A percentile compares a stretch with the other conserved stretches of the same genome.
phyloP scores from a whole-genome alignment of 2,113 vertebrate species.

The Clinocottus analis region DNA sequence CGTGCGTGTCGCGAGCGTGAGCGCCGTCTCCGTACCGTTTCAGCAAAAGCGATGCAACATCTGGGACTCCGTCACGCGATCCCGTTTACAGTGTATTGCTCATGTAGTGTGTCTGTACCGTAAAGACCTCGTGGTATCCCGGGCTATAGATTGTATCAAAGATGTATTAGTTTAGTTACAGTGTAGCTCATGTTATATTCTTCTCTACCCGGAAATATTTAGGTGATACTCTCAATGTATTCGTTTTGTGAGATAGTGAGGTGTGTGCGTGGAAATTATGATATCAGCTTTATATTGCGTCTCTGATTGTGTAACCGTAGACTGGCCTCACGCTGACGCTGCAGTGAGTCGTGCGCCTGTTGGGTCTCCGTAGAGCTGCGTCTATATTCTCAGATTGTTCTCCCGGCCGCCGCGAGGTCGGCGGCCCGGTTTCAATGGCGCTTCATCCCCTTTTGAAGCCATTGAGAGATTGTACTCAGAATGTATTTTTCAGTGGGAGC shows the following conservation, averaged over 20 bases:
- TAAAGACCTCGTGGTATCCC: slow-evolving; percentile 1
- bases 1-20: slow-evolving; percentile 16
- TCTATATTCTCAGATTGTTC: slow-evolving; percentile 13
- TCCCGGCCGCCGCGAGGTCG: slow-evolving; percentile 15
- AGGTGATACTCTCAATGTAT: slow-evolving; percentile 12
- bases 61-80: slow-evolving; percentile 24
- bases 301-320: slow-evolving; percentile 11
- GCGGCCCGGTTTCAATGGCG: slow-evolving; percentile 29
- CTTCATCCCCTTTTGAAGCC: neutral
- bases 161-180: slow-evolving; percentile 45
- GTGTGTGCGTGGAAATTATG: slow-evolving; percentile 18
- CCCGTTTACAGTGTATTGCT: slow-evolving; percentile 33
- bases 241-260: slow-evolving; percentile 38
- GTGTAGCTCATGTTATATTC: slow-evolving; percentile 4
- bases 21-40: slow-evolving; percentile 7
- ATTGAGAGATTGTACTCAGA: slow-evolving; percentile 38
- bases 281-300: slow-evolving; percentile 1
- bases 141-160: slow-evolving; percentile 13
- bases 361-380: neutral
- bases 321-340: neutral
- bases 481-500: slow-evolving; percentile 56
- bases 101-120: slow-evolving; percentile 9
- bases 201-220: slow-evolving; percentile 11
- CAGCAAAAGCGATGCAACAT: slow-evolving; percentile 13
- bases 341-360: slow-evolving; percentile 21